Percentiles rank a stretch among this genome's conserved stretches.
phyloP scores from a whole-genome alignment of 30 jellyfish, hydroid and myxozoan species.

The Pseudorhiza aurosa region DNA sequence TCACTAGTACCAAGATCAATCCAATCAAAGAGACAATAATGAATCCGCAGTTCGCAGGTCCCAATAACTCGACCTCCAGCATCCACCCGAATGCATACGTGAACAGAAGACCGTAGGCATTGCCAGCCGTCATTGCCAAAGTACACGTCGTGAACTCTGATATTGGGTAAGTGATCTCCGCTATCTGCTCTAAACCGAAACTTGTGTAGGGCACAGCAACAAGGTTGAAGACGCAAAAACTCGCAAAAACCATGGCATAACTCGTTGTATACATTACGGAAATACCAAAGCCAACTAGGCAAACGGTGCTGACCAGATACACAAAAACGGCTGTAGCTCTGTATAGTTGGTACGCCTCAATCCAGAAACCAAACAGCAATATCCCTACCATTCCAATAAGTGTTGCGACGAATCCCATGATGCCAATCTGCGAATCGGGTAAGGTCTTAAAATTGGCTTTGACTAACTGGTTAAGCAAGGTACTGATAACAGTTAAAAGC shows the following conservation, averaged over 20 bases:
- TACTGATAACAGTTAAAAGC: slow-evolving; percentile 34
- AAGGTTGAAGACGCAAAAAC: slow-evolving; percentile 35
- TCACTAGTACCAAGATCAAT: slow-evolving; percentile 21
- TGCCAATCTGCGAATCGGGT: slow-evolving; percentile 67
- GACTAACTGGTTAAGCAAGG: slow-evolving; percentile 60
- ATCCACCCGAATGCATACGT: slow-evolving; percentile 58
- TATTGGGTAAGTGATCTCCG: slow-evolving; percentile 81
- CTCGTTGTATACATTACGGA: slow-evolving; percentile 19
- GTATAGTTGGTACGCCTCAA: slow-evolving; percentile 54
- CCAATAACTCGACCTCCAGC: slow-evolving; percentile 40
- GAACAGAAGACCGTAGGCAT: slow-evolving; percentile 55
- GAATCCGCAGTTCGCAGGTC: slow-evolving; percentile 23
- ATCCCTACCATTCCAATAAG: slow-evolving; percentile 62
- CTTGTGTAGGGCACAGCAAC: slow-evolving; percentile 76
- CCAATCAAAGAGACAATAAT: slow-evolving; percentile 35
- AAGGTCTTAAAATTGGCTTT: slow-evolving; percentile 35
- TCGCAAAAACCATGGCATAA: slow-evolving; percentile 22
- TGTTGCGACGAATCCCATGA: slow-evolving; percentile 71
- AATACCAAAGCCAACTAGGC: slow-evolving; percentile 33
- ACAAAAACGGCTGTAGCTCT: slow-evolving; percentile 58
- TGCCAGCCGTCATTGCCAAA: slow-evolving; percentile 53
- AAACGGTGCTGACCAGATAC: slow-evolving; percentile 29
- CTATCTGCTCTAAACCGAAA: slow-evolving; percentile 75
- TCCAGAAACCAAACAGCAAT: slow-evolving; percentile 62
- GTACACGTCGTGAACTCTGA: slow-evolving; percentile 76